These are phyloP conservation scores for Craseonycteris thonglongyai DNA, from an alignment of 2,113 vertebrate species.

Conservation along the genomic window DNA sequence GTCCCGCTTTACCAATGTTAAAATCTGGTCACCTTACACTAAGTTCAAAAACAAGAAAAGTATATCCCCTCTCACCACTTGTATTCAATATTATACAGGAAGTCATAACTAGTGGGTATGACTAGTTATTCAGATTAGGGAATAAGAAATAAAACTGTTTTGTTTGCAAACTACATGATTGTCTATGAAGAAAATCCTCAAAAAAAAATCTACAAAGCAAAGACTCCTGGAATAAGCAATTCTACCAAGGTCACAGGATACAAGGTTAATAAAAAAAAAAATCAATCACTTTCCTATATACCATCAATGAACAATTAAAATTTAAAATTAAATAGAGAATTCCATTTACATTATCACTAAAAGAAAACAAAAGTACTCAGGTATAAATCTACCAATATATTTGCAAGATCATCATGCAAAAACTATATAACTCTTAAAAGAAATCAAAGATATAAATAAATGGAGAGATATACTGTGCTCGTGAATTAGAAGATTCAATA, in stretches of 20 bases:
- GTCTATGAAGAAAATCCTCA: neutral
- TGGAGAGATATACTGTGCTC: neutral
- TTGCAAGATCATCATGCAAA: neutral
- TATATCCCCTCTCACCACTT: neutral
- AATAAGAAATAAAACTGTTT: conserved; percentile 14
- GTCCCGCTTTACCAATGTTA: too few relatives aligned
- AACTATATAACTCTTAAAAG: neutral
- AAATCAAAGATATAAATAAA: conserved; percentile 28
- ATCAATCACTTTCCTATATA: neutral
- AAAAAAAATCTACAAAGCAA: neutral
- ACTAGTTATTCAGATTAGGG: too few relatives aligned
- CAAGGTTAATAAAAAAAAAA: neutral
- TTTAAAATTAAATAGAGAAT: neutral
- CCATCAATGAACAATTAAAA: neutral
- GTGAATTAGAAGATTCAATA: neutral
- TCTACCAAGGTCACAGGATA: neutral
- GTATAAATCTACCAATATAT: conserved; percentile 9
- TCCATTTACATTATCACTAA: neutral
- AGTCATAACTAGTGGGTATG: neutral
- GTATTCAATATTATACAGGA: neutral
- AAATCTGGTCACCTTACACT: too few relatives aligned
- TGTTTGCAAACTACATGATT: neutral
- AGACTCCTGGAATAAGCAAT: neutral
- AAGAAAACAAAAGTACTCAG: neutral
- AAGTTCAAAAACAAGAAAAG: neutral